Evolutionary conservation across 2,888 invertebrate species (phyloP).

Genomic region (Muschampia plurimacula): DNA sequence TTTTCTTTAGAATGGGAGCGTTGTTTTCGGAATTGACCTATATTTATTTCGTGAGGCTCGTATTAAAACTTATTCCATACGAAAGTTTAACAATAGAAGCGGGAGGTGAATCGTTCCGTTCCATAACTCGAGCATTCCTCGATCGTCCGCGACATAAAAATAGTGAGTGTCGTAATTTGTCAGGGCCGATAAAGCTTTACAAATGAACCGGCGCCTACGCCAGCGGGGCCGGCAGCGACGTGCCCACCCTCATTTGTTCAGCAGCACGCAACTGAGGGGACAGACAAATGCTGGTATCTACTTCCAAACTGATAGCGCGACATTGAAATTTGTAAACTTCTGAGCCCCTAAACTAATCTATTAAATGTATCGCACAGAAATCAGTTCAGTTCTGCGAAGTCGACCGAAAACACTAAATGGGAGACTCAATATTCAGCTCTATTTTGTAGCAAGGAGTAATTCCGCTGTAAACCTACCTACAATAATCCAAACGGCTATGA

Average conservation of each 20-base stretch:
- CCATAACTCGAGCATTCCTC: slow-evolving; percentile 59
- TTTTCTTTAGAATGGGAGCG: slow-evolving; percentile 35
- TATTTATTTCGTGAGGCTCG: slow-evolving; percentile 31
- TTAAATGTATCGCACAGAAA: slow-evolving; percentile 33
- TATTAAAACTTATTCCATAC: slow-evolving; percentile 42
- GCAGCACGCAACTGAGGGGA: slow-evolving; percentile 71
- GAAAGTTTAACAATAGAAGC: slow-evolving; percentile 49
- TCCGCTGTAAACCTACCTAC: slow-evolving; percentile 70
- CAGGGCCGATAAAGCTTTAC: slow-evolving; percentile 78
- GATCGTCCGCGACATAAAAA: slow-evolving; percentile 73
- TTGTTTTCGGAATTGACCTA: slow-evolving; percentile 33
- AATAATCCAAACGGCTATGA: slow-evolving; percentile 70
- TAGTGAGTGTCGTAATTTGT: slow-evolving; percentile 74
- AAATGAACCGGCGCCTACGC: slow-evolving; percentile 76
- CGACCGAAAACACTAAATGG: slow-evolving; percentile 49
- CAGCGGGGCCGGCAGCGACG: slow-evolving; percentile 59
- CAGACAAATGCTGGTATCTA: slow-evolving; percentile 64
- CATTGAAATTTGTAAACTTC: slow-evolving; percentile 57
- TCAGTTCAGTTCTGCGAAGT: slow-evolving; percentile 32
- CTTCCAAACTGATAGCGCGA: slow-evolving; percentile 62
- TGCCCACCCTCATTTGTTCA: slow-evolving; percentile 70
- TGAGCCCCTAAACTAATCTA: slow-evolving; percentile 30
- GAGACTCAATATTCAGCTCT: slow-evolving; percentile 54
- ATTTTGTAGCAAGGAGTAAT: slow-evolving; percentile 58
- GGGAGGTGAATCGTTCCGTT: slow-evolving; percentile 51